Base-by-base conservation (phyloP, 2,797 vertebrate species). In the Sternarchorhynchus goeldii region DNA sequence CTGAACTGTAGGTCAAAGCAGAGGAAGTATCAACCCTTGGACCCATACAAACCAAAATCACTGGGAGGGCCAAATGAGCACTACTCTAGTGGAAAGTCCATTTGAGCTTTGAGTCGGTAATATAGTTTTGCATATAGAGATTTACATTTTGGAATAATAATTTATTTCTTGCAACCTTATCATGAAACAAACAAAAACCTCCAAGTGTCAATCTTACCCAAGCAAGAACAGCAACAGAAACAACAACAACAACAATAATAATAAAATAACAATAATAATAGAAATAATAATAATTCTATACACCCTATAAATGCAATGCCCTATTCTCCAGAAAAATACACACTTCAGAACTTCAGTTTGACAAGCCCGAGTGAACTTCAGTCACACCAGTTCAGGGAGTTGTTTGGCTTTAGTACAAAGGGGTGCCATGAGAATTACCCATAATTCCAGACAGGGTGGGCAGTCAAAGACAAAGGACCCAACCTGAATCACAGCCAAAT, bases 201-300 rank as follows among this genome's bases (percentile, higher is more conserved):
- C 68, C 70, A 82, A 78, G 80, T 78, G 81, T 72, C 81, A 82
- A 65, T 82, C 76, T 75, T 75, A 82, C 72, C 76, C 76, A 78
- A 78, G 72, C 80, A 75, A 75, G 71, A 78, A 75, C 29, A 74
- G 70, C 68, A 60, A 65, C 17, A 25, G 73, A 39, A 50, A 79
- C 59, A 73, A 72, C 29, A 83, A 59, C 34, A 81, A 29, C 72
- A 83, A 74, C 62, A 62, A 72, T 73, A 75, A 64, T 45, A 75
- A 77, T 75, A 81, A 55, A 72, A 70, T 53, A 68, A 32, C 45
- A 58, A 65, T 73, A 73, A 34, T 53, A 68, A 79, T 79, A 73
- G 73, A 60, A 63, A 75, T 55, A 56, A 72, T 80, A 75, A 65
- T 80, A 75, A 71, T 75, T 75, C 78, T 80, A 70, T 80, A 80